Evolutionary conservation across 30 jellyfish, hydroid and myxozoan species (phyloP).

Genomic region (Hydractinia echinata): DNA sequence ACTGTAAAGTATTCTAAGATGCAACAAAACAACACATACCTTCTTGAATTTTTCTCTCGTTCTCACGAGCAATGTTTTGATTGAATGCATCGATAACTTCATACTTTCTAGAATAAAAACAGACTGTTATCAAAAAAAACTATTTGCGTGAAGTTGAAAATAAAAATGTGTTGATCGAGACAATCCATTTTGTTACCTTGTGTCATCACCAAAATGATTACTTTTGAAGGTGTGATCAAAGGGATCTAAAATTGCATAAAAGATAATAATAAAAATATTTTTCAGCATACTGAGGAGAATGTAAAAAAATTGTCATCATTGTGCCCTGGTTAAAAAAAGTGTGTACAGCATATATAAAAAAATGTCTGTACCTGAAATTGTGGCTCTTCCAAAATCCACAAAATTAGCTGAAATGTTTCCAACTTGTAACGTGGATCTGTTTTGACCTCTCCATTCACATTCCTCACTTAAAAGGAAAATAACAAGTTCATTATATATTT

Average conservation of each 20-base stretch:
- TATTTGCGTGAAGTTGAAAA: too few relatives aligned
- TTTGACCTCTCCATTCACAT: conserved; percentile 64
- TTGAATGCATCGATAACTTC: too few relatives aligned
- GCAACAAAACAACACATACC: too few relatives aligned
- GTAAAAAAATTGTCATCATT: neutral
- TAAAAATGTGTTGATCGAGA: too few relatives aligned
- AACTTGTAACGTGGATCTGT: conserved; percentile 65
- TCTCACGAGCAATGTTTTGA: too few relatives aligned
- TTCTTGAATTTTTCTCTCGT: too few relatives aligned
- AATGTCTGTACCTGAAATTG: conserved; percentile 26
- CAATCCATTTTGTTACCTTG: too few relatives aligned
- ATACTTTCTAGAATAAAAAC: too few relatives aligned
- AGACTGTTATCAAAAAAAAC: too few relatives aligned
- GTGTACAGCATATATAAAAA: neutral
- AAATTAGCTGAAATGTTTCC: conserved; percentile 57
- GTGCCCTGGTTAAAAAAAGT: neutral
- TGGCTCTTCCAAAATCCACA: neutral
- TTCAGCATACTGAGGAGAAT: neutral
- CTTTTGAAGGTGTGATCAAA: neutral
- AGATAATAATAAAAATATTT: neutral
- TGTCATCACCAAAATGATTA: too few relatives aligned
- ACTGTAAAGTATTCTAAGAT: too few relatives aligned
- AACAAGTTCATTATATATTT: neutral
- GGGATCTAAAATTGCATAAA: neutral
- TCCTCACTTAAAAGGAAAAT: conserved; percentile 33